Base-by-base conservation (phyloP, 2,797 vertebrate genomes). In the Florisuga fusca region DNA sequence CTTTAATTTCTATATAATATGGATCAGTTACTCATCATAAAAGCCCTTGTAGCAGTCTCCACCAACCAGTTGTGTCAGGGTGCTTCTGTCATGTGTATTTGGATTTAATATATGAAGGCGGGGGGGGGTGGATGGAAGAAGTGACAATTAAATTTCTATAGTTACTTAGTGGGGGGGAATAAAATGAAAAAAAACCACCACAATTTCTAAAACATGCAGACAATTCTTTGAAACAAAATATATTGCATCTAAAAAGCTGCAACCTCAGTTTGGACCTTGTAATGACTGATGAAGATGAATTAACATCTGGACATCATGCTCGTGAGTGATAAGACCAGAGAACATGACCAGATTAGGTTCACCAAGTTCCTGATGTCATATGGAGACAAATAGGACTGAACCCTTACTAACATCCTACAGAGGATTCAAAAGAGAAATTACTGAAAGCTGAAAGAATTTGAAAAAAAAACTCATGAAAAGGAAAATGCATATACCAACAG, bases 121-220 rank as follows among this genome's bases (percentile, higher is more conserved):
- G 9, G 38, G 45, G 85, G 33, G 16, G 25, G 61, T 6, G 43
- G 34, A 75, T 62, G 12, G 57, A 85, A 78, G 46, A 81, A 82
- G 26, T 31, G 26, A 21, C 6, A 54, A 72, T 58, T 38, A 84
- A 55, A 86, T 31, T 64, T 84, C n/a, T 79, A 8, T 15, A 48
- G 23, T 36, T 54, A 41, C 46, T 21, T 41, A 41, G 13, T 15
- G 38, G 38, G 12, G 38, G 38, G 38, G 13, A 0, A 0, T 2
- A 6, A 53, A 66, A 55, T 1, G 3, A 15, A 3, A 50, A 43
- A 15, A 3, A 14, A 58, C 13, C n/a, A 46, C 15, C 38, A 46
- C 67, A 45, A 17, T 17, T 91, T 88, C 64, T 72, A 76, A 87
- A 78, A 46, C 19, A 45, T 8, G 38, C 7, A 12, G 5, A 12